Base-by-base conservation (phyloP, 2,888 invertebrate genomes). In the Octonoba sinensis region DNA sequence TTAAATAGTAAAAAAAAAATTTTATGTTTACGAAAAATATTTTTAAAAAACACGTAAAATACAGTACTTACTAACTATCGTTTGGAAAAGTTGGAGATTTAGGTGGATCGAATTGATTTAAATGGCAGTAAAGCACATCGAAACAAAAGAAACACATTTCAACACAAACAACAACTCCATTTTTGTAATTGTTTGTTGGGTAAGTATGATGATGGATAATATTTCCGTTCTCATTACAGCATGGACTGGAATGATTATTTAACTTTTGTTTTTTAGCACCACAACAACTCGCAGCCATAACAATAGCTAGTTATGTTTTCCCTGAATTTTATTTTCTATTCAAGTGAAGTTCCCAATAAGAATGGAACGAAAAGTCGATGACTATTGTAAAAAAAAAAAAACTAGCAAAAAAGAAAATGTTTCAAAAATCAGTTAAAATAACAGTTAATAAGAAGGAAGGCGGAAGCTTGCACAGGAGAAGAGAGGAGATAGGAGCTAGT, bases 61-160 rank as follows among this genome's bases (percentile, higher is more conserved):
- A 16, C 49, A 85, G 18, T 88, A 93, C 95, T 95, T 92, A 97
- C 97, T 93, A 97, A 88, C 96, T 93, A 88, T 97, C 96, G 89
- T 97, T 97, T 88, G 95, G 94, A 90, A 99, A 98, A 89, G 92
- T 92, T 87, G 97, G 96, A 86, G 93, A 92, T 89, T 94, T 94
- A 86, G 98, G 98, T 86, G 95, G 94, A 86, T 97, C 96, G 89
- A 95, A 92, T 89, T 94, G 95, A 90, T 97, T 94, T 87, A 99
- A 92, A 91, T 97, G 96, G 90, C 94, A 93, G 90, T 97, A 95
- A 85, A 99, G 93, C 87, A 98, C 97, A 91, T 99, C 99, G 91
- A 99, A 99, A 92, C 99, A 99, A 91, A 95, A 99, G 91, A 95
- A 96, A 89, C 97, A 97, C 99, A 99, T 99, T 89, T 98, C 97